Base-by-base conservation (phyloP, 2,888 invertebrate species). In the Sclerodermus sp. region DNA sequence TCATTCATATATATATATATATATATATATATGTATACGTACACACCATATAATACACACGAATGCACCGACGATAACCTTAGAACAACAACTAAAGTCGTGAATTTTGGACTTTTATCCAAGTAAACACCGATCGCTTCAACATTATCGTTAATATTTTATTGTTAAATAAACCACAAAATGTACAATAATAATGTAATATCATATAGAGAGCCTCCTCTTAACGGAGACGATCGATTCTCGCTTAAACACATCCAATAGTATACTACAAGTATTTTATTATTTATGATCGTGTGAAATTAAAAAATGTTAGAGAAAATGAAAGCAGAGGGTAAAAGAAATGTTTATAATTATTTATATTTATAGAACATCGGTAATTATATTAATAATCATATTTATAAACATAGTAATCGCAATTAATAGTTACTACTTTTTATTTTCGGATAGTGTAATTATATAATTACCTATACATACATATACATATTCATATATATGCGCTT, bases 371-470 rank as follows among this genome's bases (percentile, higher is more conserved):
- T 70, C 62, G 55, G 59, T 66, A 66, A 64, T 62, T 57, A 64
- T 66, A 82, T 57, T 71, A 84, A 30, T 83, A 82, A 68, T 83
- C 82, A 6, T 45, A 80, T 84, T 36, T 62, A 85, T 58, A 83
- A 82, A 50, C 85, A 85, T 71, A 83, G 82, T 77, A 73, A 81
- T 60, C 73, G 77, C 57, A 64, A 60, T 64, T 34, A 55, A 68
- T 66, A 65, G 67, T 67, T 53, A 53, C 64, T 67, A 65, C 53
- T 62, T 57, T 55, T 23, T 23, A 23, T 42, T 64, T 67, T 68
- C 67, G 66, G 67, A 69, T 70, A 66, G 64, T 66, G 63, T 67
- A 64, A 66, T 68, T 63, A 61, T 70, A 68, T 70, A 73, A 69
- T 74, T 72, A 62, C 46, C 62, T 62, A 70, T 73, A 72, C 70